Base-by-base conservation (phyloP, 2,113 vertebrate species). In the Thomomys bottae region DNA sequence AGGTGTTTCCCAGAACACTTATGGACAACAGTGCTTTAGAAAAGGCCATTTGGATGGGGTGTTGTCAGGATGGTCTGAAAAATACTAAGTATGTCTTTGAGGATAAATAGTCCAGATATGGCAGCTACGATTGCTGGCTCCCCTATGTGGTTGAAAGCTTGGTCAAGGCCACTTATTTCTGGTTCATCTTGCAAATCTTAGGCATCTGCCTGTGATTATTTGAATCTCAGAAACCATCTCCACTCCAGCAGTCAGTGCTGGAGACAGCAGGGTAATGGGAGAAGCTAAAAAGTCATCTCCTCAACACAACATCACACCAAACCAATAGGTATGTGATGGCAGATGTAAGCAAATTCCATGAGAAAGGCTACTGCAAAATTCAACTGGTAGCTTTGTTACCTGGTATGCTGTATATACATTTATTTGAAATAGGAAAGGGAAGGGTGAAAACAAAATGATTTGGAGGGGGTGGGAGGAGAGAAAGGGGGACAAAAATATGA, bases 1-100 rank as follows among this genome's bases (percentile, higher is more conserved):
- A 75, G 67, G 17, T 77, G 34, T 72, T 90, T 81, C 57, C 45
- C 34, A 90, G 73, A 92, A 59, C 45, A 70, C 54, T 72, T 77
- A 88, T 68, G 26, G n/a, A 57, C 81, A 91, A 81, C 2, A 45
- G 26, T 34, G 66, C 68, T 91, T 71, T 84, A 80, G 63, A 81
- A 81, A 92, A 63, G 87, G 20, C 5, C 23, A 38, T 86, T 85
- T 88, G 28, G 12, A 34, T 64, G 18, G 42, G 26, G 4, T 45
- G 67, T 9, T 49, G 20, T 63, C 84, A 70, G 20, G 9, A 40
- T 32, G 67, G 85, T 82, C 66, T 82, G 28, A 90, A 87, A 38
- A 80, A 28, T 28, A 32, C 24, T 38, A 63, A 75, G 54, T 61
- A 32, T 75, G 32, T 83, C 8, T 77, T 68, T 88, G 54, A 84